A percentile compares a stretch with the other conserved stretches of the same genome.
Evolutionary conservation across 1,140 invertebrate species (phyloP).

Genomic region (Leptinotarsa defecta): DNA sequence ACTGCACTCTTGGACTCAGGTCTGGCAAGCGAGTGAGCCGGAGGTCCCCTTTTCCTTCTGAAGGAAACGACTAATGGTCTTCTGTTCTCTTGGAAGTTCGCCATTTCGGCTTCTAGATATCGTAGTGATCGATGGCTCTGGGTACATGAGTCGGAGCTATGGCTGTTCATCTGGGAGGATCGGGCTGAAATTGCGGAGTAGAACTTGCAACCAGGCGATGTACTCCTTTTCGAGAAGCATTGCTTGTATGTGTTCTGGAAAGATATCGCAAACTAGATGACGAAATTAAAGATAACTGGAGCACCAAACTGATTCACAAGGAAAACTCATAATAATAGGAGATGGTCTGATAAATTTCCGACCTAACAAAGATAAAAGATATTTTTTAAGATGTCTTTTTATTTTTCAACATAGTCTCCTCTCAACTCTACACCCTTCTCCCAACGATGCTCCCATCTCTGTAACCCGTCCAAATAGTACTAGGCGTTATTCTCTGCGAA

Average conservation of each 20-base stretch:
- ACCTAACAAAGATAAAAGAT: no score
- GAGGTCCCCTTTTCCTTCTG: slow-evolving; percentile 9
- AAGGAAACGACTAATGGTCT: not conserved
- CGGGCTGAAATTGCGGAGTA: not conserved
- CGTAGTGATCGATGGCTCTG: not conserved
- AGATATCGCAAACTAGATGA: no score
- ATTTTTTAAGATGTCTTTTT: no score
- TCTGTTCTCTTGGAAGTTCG: not conserved
- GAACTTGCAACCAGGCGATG: not conserved
- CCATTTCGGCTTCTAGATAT: not conserved
- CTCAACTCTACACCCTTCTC: no score
- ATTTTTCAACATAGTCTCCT: no score
- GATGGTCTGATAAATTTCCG: no score
- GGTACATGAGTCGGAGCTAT: not conserved
- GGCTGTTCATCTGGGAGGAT: not conserved
- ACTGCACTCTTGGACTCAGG: not conserved
- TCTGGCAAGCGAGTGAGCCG: not conserved
- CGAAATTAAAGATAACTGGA: no score
- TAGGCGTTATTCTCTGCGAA: no score
- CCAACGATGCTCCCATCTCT: no score
- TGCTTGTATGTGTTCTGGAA: slow-evolving; percentile 2
- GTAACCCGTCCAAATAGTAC: no score
- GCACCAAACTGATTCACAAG: no score
- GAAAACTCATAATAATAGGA: no score
- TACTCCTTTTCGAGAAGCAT: not conserved